Evolutionary conservation across 2,797 vertebrate species (phyloP).

Genomic region (Girardinus metallicus): DNA sequence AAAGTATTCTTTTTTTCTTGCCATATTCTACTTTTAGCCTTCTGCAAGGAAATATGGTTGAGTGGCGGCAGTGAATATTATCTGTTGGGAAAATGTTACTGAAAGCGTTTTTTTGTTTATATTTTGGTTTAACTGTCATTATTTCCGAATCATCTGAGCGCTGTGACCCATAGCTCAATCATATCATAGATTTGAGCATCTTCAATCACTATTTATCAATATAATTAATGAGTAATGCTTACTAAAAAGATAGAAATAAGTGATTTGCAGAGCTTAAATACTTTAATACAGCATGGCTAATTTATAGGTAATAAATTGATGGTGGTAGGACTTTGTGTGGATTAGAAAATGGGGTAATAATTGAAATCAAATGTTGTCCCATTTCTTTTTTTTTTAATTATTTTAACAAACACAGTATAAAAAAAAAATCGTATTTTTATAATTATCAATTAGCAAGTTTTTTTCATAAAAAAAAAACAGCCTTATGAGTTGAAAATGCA

Average conservation of each 20-base stretch:
- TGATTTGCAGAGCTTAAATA: background rate
- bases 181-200: background rate
- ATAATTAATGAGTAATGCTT: background rate
- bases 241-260: background rate
- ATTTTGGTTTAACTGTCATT: background rate
- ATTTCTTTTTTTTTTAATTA: background rate
- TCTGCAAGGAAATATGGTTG: background rate
- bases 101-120: background rate
- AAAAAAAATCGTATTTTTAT: background rate
- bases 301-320: background rate
- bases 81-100: background rate
- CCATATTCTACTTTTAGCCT: background rate
- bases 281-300: background rate
- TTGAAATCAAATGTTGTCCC: background rate
- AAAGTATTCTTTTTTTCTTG: background rate
- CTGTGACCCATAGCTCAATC: background rate
- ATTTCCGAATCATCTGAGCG: background rate
- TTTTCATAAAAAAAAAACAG: background rate
- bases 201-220: background rate
- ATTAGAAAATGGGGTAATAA: background rate
- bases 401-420: background rate
- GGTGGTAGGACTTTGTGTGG: background rate
- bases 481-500: background rate
- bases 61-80: background rate
- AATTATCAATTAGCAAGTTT: background rate